A percentile compares a stretch with the other conserved stretches of the same genome.
Evolutionary conservation across 2,113 vertebrate genomes (phyloP).

Genomic region (Eptatretus burgeri): DNA sequence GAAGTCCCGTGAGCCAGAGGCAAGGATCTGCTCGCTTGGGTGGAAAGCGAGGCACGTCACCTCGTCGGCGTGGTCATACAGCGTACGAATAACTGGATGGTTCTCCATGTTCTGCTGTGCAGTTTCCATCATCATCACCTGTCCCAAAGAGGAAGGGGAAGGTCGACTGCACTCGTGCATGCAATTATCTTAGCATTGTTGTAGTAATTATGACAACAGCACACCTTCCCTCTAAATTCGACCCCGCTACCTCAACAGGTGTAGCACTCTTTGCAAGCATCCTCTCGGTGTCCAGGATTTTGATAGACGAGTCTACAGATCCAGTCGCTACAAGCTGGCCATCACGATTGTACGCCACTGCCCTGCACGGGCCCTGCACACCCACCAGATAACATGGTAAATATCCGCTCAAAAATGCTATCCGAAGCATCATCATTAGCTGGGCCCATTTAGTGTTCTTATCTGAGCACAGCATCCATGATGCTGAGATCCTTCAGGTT

Average conservation of each 20-base stretch:
- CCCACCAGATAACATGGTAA: no score
- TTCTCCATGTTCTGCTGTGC: conserved; percentile 99
- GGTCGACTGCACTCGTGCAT: no score
- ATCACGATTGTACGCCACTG: conserved; percentile 71
- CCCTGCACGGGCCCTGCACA: conserved; percentile 37
- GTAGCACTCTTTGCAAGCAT: conserved; percentile 95
- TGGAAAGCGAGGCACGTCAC: conserved; percentile 87
- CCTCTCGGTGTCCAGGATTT: conserved; percentile 84
- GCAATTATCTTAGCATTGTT: no score
- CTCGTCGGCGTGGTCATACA: conserved; percentile 89
- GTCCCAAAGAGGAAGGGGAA: not conserved
- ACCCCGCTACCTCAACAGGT: conserved; percentile 53
- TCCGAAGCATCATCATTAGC: no score
- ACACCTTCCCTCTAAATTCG: not conserved
- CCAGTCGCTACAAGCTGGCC: conserved; percentile 84
- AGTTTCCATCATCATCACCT: conserved; percentile 99
- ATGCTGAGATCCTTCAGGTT: no score
- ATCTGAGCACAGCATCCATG: no score
- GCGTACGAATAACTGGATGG: conserved; percentile 75
- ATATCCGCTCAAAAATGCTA: no score
- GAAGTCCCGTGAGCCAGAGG: conserved; percentile 81
- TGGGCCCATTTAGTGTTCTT: no score
- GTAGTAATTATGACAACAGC: no score
- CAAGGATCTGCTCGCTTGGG: conserved; percentile 75
- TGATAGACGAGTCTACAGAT: conserved; percentile 83